Percentiles rank a stretch among this genome's conserved stretches.
phyloP scores from a whole-genome alignment of 2,888 invertebrate genomes.

The Drosophila paracracens region DNA sequence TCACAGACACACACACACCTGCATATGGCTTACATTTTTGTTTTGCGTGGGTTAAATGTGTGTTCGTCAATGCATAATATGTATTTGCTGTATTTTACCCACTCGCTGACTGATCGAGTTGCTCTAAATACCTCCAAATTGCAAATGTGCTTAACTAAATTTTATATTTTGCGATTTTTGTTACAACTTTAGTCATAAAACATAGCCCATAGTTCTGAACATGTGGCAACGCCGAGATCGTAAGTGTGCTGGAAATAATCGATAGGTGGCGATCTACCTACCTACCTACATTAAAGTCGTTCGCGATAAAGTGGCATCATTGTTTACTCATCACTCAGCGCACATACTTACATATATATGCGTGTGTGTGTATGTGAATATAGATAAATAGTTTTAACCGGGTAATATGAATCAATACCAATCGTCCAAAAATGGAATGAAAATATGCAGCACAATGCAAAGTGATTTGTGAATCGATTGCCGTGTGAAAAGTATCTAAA shows the following conservation, averaged over 20 bases:
- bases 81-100: neutral
- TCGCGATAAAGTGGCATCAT: slow-evolving; percentile 8
- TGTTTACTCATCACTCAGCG: slow-evolving; percentile 3
- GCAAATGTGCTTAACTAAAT: neutral
- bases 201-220: neutral
- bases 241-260: slow-evolving; percentile 28
- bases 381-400: slow-evolving; percentile 8
- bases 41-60: neutral
- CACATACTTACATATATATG: slow-evolving; percentile 6
- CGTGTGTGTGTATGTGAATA: slow-evolving; percentile 7
- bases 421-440: neutral
- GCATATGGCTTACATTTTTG: slow-evolving; percentile 20
- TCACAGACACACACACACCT: neutral
- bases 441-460: neutral
- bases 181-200: neutral
- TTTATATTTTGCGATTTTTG: neutral
- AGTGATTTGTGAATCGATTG: neutral
- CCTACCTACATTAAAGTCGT: slow-evolving; percentile 9
- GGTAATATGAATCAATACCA: neutral
- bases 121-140: neutral
- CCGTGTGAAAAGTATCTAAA: neutral
- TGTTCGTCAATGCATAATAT: neutral
- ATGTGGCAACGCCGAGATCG: slow-evolving; percentile 47
- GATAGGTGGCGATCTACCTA: slow-evolving; percentile 33
- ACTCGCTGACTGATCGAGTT: neutral